Evolutionary conservation across 1,140 invertebrate species (phyloP), one percentile per base, ranked within the genome.

Genomic region (Drosophila guanche): DNA sequence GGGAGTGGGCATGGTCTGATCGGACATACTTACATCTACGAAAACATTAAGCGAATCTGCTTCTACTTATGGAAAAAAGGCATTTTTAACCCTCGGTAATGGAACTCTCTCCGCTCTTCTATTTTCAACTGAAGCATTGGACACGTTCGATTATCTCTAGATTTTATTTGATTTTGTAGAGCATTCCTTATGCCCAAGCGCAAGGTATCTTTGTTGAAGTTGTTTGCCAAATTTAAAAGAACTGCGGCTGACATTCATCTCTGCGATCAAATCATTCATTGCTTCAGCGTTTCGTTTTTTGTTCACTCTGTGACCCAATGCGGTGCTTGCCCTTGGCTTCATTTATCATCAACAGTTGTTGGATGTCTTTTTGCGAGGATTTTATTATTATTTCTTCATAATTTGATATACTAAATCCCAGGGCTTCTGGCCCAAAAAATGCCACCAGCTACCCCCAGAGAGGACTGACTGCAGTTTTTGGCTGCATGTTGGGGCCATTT

Each of bases 321-420:
- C 22, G 23, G 23, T 10, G 22, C 43, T 56, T 48, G 62, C 62
- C 65, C 65, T 48, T 68, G 43, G 66, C 63, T 68, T 68, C 62
- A 68, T 68, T 68, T 68, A 68, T 69, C 62, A 69, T 41, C 23
- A 56, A 56, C 62, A 55, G 42, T 68, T 40, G 48, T 37, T 8
- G 63, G 33, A 56, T 69, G 66, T 68, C 63, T 68, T 69, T 51
- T 42, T 70, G 37, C 46, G 37, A 57, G n/a, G 20, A 69, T 70
- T 70, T 58, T 69, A 69, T 50, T 70, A 57, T 67, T 47, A 69
- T 67, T 70, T 57, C 37, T 57, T 67, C 53, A 70, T 70, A 70
- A 67, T 68, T 68, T 68, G 62, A 68, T 56, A 68, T 63, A 68
- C 52, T 62, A 54, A 37, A 37, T 37, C 33, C 33, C 33, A 12